A percentile compares a stretch with the other conserved stretches of the same genome.
Conservation (phyloP, 2,113 vertebrate species). For the Oncorhynchus keta region DNA sequence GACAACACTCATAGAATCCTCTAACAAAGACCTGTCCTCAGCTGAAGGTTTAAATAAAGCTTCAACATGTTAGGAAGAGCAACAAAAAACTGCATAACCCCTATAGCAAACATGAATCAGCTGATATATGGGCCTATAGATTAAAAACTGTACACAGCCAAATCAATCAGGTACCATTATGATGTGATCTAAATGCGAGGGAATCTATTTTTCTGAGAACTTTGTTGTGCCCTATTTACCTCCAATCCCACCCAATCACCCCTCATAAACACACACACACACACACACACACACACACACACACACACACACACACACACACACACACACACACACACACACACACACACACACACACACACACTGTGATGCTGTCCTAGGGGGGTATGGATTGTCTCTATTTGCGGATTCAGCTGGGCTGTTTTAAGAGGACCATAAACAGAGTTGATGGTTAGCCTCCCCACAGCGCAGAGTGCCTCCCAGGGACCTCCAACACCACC, state of each 20-base stretch:
- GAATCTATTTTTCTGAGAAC: neutral
- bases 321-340: no score
- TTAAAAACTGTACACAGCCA: no score
- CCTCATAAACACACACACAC: conserved; percentile 10
- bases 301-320: conserved; percentile 14
- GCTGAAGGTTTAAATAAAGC: no score
- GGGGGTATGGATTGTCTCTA: conserved; percentile 45
- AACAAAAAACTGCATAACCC: no score
- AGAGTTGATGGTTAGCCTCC: conserved; percentile 18
- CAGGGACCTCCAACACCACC: conserved; percentile 8
- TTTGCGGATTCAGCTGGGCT: conserved; percentile 67
- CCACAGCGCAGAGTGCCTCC: conserved; percentile 33
- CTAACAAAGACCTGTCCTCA: neutral
- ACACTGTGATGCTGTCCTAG: conserved; percentile 14
- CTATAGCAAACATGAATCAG: no score
- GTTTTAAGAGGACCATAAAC: conserved; percentile 69
- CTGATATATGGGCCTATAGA: no score
- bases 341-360: conserved; percentile 2
- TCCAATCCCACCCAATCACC: neutral
- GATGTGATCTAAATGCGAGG: no score
- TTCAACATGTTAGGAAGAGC: no score
- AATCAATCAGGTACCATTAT: no score
- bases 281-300: conserved; percentile 19
- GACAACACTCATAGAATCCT: neutral
- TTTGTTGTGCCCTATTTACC: neutral